Evolutionary conservation across 2,113 vertebrate genomes (phyloP).

Genomic region (Spea bombifrons): DNA sequence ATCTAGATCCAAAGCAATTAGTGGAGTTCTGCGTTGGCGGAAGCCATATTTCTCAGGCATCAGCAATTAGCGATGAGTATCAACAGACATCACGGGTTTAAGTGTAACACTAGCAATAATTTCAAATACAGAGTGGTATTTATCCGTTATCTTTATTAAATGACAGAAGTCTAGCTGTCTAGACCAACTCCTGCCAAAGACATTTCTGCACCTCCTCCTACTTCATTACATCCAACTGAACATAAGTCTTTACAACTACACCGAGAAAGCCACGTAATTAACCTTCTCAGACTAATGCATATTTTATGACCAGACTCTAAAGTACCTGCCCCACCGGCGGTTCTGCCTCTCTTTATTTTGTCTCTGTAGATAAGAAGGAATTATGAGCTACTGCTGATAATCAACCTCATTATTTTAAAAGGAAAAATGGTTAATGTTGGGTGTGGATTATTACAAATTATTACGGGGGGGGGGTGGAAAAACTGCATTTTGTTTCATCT

Average conservation of each 20-base stretch:
- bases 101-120: too few species aligned
- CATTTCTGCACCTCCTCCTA: neutral
- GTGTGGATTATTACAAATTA: too few species aligned
- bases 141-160: neutral
- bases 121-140: neutral
- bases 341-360: neutral
- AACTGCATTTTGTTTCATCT: too few species aligned
- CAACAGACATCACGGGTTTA: too few species aligned
- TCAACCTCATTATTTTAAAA: too few species aligned
- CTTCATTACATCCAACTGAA: neutral
- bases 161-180: neutral
- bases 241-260: neutral
- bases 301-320: neutral
- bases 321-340: neutral
- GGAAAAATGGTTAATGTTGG: too few species aligned
- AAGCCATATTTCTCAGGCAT: too few species aligned
- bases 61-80: too few species aligned
- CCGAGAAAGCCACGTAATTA: neutral
- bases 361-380: neutral
- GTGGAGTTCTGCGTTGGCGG: too few species aligned
- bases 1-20: too few species aligned
- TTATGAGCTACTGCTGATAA: too few species aligned
- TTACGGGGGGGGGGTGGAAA: too few species aligned
- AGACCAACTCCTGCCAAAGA: neutral
- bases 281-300: conserved; percentile 6